Conservation (phyloP, 2,113 vertebrate genomes). For the Nycticorax nycticorax region DNA sequence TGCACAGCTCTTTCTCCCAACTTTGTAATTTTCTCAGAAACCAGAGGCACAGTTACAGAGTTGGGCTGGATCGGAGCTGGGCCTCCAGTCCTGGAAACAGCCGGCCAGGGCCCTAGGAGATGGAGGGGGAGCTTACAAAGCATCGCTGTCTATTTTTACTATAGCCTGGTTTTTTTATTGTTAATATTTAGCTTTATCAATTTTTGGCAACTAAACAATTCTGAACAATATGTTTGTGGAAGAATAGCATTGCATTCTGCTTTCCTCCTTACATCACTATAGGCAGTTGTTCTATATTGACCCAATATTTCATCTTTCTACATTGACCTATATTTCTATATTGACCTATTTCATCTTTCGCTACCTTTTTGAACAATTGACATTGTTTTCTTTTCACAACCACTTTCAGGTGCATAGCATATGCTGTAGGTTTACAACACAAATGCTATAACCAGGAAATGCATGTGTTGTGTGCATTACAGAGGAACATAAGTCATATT, state of each 20-base stretch:
- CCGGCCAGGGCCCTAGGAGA: neutral
- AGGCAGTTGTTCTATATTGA: neutral
- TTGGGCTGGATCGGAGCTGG: neutral
- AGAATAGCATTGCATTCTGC: neutral
- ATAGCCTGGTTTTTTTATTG: rapidly evolving
- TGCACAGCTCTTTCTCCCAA: neutral
- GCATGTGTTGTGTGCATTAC: neutral
- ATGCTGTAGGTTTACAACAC: neutral
- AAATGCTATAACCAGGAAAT: neutral
- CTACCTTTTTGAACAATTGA: neutral
- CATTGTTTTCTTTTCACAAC: neutral
- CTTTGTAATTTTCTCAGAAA: neutral
- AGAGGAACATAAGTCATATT: neutral
- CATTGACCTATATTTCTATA: neutral
- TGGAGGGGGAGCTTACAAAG: neutral
- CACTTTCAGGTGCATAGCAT: neutral
- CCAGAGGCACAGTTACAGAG: neutral
- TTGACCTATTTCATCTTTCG: neutral
- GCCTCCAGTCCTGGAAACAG: neutral
- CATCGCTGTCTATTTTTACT: rapidly evolving
- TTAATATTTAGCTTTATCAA: neutral
- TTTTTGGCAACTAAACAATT: neutral
- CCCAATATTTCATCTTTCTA: neutral
- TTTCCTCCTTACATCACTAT: neutral
- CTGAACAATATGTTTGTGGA: neutral